These are phyloP conservation scores for Leistus spinibarbis DNA, from an alignment of 2,888 invertebrate genomes.

Conservation along the genomic window DNA sequence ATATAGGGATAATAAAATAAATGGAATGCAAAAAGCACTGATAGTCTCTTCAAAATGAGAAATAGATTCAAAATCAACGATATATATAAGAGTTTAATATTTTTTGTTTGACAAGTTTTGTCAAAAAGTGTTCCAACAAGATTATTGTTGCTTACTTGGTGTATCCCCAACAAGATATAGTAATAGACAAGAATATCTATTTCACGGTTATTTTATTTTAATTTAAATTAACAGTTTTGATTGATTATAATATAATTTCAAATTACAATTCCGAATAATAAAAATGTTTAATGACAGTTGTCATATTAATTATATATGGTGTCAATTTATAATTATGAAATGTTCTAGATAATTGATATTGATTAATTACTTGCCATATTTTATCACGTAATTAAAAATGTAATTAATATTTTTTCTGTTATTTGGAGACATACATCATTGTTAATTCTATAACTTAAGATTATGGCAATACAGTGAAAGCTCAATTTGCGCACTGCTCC, in stretches of 20 bases:
- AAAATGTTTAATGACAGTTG: neutral
- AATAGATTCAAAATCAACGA: too few species aligned
- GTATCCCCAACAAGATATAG: too few species aligned
- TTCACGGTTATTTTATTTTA: neutral
- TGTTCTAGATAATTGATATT: constrained; percentile 29
- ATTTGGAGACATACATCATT: neutral
- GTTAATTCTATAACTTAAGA: neutral
- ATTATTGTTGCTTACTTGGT: too few species aligned
- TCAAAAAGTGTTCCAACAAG: too few species aligned
- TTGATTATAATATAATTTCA: neutral
- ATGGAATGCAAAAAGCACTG: too few species aligned
- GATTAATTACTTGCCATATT: constrained; percentile 25
- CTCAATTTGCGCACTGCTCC: too few species aligned
- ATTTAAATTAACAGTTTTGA: neutral
- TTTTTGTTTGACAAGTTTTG: too few species aligned
- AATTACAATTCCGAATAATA: neutral
- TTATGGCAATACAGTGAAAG: too few species aligned
- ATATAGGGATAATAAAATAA: too few species aligned
- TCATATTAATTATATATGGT: neutral
- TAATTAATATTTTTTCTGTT: neutral
- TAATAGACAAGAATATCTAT: too few species aligned
- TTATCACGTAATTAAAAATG: neutral
- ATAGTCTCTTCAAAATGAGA: too few species aligned
- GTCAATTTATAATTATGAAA: constrained; percentile 8
- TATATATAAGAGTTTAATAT: too few species aligned